Evolutionary conservation across 1,140 invertebrate species (phyloP), one percentile per base, ranked within the genome.

Genomic region (Drosophila nannoptera): DNA sequence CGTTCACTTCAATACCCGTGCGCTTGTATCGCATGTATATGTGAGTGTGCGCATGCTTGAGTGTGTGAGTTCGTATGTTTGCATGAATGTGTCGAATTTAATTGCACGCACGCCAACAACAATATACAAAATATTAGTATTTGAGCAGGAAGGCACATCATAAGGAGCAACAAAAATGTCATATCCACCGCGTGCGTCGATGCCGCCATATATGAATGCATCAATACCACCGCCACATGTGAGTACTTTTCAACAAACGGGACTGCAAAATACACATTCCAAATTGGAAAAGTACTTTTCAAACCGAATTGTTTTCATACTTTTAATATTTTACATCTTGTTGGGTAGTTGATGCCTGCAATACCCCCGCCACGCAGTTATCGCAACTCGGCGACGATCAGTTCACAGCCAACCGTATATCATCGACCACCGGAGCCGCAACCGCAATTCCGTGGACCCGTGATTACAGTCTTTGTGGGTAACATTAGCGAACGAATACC

Each of bases 401-500:
- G 82, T 72, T 77, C 86, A 86, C 71, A 89, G 81, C 75, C 75
- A 60, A 72, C 86, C 73, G 75, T 89, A 0, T 82, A 92, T 89
- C 73, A 89, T 53, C 63, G 87, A 0, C 76, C 76, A 8, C 87
- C 84, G 22, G 87, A 88, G 59, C 77, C 83, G 14, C 80, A 87
- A 46, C 87, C 89, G 49, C 82, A 89, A 89, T 71, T 87, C 48
- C 92, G 93, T 55, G 97, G 96, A 0, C 97, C 97, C 0, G 93
- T 97, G 0, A 97, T 99, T 11, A 99, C 98, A 12, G 98, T 99
- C 0, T 99, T 99, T 91, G 97, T 88, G 92, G 98, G 98, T 22
- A 99, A 99, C 90, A 99, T 99, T 62, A 97, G 96, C 84, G 97
- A 99, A 75, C 93, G 95, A 78, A 97, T 97, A 45, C 97, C 97